These are phyloP conservation scores for Dinoponera quadriceps DNA, from an alignment of 1,140 invertebrate species.

Conservation along the genomic window DNA sequence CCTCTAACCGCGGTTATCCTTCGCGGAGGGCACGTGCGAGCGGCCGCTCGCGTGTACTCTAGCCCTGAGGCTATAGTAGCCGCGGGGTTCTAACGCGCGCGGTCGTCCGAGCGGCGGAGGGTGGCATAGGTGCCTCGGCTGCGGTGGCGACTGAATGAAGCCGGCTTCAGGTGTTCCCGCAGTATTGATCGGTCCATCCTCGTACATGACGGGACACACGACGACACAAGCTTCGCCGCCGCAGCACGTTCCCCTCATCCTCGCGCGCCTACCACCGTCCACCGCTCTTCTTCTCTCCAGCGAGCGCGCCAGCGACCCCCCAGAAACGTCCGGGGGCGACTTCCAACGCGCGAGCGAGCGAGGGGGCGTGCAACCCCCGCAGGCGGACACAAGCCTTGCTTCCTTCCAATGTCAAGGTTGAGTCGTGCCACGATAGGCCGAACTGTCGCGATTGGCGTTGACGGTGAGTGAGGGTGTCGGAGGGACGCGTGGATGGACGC, in stretches of 20 bases:
- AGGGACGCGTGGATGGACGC: too few species aligned
- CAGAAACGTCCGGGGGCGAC: constrained; percentile 62
- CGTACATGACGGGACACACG: constrained; percentile 62
- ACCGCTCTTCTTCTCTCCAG: background rate
- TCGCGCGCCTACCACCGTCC: background rate
- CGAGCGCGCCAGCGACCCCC: constrained; percentile 31
- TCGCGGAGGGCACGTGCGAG: constrained; percentile 2
- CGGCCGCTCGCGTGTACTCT: constrained; percentile 25
- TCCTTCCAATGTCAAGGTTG: constrained; percentile 80
- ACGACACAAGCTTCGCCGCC: constrained; percentile 42
- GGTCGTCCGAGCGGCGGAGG: background rate
- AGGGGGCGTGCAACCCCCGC: constrained; percentile 28
- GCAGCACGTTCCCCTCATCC: constrained; percentile 1
- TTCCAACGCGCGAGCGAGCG: constrained; percentile 23
- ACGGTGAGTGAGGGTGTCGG: too few species aligned
- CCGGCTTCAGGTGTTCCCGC: constrained; percentile 76
- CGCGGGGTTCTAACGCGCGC: constrained; percentile 29
- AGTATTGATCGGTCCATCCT: constrained; percentile 82
- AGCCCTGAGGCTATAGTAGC: constrained; percentile 50
- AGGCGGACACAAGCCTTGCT: constrained; percentile 65
- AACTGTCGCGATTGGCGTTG: background rate
- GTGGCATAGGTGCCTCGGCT: background rate
- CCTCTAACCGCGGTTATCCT: constrained; percentile 2
- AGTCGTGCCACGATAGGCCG: constrained; percentile 58
- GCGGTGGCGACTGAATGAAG: constrained; percentile 80